Conservation (phyloP, 2,797 vertebrate genomes). For the Dicrostonyx torquatus region DNA sequence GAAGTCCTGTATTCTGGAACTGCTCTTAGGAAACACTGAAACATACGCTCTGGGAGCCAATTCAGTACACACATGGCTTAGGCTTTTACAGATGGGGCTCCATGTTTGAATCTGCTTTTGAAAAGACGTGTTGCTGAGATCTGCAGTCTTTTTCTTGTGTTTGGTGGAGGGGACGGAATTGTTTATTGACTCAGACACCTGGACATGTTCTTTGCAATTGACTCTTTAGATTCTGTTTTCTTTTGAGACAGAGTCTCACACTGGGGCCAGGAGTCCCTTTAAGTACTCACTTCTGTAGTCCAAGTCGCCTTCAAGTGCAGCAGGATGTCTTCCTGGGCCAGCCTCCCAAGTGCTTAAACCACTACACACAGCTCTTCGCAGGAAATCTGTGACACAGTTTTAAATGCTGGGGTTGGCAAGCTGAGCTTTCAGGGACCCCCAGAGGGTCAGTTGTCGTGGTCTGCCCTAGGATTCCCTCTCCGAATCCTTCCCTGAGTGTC, state of each 20-base stretch:
- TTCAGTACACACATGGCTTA: neutral
- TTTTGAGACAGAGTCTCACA: neutral
- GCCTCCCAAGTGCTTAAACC: neutral
- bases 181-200: conserved; percentile 36
- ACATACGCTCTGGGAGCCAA: neutral
- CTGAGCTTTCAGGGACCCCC: neutral
- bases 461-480: neutral
- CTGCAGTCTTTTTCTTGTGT: neutral
- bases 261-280: neutral
- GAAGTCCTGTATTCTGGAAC: neutral
- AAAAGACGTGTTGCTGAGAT: conserved; percentile 10
- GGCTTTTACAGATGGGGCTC: neutral
- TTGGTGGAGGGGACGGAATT: neutral
- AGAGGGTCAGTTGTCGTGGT: neutral
- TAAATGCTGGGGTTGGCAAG: neutral
- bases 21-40: neutral
- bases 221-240: neutral
- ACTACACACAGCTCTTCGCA: neutral
- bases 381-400: neutral
- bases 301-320: neutral
- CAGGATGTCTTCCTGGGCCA: neutral
- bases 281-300: neutral
- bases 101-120: conserved; percentile 26
- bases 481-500: neutral
- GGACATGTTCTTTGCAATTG: neutral